Conservation (phyloP, 2,888 invertebrate species). For the Automeris io region DNA sequence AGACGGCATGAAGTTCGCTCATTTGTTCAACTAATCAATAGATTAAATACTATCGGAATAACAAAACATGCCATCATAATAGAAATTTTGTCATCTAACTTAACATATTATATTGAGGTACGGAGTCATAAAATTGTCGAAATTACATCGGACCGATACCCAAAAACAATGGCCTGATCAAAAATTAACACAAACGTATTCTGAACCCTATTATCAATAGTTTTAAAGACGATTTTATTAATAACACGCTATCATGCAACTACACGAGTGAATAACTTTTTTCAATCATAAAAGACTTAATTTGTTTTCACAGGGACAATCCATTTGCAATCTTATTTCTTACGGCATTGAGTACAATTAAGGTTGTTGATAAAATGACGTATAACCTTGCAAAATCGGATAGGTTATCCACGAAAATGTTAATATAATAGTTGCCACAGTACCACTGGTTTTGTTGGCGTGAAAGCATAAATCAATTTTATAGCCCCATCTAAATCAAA, state of each 20-base stretch:
- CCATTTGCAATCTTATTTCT: constrained; percentile 18
- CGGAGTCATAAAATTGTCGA: constrained; percentile 22
- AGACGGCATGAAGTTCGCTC: too few relatives aligned
- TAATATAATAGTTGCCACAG: constrained; percentile 77
- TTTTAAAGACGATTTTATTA: constrained; percentile 38
- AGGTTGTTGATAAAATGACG: constrained; percentile 19
- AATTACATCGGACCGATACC: constrained; percentile 64
- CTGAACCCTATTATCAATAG: constrained; percentile 22
- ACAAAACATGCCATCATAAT: constrained; percentile 31
- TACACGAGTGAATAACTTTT: constrained; percentile 67
- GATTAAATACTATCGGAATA: constrained; percentile 13
- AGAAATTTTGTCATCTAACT: constrained; percentile 42
- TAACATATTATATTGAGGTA: constrained; percentile 40
- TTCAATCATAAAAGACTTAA: constrained; percentile 68
- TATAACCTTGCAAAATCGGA: constrained; percentile 55
- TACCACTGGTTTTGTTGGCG: constrained; percentile 76
- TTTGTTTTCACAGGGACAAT: constrained; percentile 24
- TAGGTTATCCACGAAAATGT: constrained; percentile 76
- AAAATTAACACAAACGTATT: constrained; percentile 23
- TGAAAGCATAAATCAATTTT: constrained; percentile 78
- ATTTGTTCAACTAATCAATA: too few relatives aligned
- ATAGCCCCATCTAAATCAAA: constrained; percentile 79
- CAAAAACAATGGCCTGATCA: constrained; percentile 65
- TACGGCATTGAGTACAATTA: constrained; percentile 22
- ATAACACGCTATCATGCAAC: constrained; percentile 51